These are phyloP conservation scores for Phataginus tricuspis DNA, from an alignment of 2,797 vertebrate species.

Conservation along the genomic window DNA sequence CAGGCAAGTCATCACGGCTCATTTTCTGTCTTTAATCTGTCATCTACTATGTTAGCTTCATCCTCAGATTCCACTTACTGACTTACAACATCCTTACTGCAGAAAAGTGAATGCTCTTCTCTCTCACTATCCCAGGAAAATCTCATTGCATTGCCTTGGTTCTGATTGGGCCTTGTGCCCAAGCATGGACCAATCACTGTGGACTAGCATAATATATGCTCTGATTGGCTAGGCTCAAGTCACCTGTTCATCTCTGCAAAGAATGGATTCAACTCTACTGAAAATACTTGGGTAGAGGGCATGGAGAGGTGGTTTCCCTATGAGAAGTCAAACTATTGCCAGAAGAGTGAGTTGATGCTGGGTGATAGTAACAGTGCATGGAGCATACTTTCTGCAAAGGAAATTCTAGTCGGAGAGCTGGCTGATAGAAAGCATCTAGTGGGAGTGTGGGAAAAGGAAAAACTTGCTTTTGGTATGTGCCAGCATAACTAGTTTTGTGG, in stretches of 20 bases:
- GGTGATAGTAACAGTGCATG: background rate
- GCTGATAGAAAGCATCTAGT: background rate
- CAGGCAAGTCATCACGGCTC: background rate
- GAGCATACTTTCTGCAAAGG: conserved; percentile 27
- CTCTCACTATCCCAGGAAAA: background rate
- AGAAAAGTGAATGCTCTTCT: background rate
- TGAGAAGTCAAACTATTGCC: background rate
- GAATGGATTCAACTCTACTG: background rate
- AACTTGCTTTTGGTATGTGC: background rate
- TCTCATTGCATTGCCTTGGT: background rate
- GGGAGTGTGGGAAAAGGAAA: background rate
- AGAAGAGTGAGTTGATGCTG: background rate
- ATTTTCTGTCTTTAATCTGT: conserved; percentile 3
- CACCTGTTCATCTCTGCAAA: background rate
- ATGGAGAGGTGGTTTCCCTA: background rate
- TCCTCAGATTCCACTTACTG: background rate
- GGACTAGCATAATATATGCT: background rate
- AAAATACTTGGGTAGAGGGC: background rate
- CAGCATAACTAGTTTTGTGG: conserved; percentile 11
- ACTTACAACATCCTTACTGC: background rate
- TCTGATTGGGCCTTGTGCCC: background rate
- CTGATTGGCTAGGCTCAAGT: background rate
- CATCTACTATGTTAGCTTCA: background rate
- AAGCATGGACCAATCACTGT: background rate
- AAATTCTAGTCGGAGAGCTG: background rate